Base-by-base conservation (phyloP, 2,888 invertebrate genomes). In the Xylophagus ater region DNA sequence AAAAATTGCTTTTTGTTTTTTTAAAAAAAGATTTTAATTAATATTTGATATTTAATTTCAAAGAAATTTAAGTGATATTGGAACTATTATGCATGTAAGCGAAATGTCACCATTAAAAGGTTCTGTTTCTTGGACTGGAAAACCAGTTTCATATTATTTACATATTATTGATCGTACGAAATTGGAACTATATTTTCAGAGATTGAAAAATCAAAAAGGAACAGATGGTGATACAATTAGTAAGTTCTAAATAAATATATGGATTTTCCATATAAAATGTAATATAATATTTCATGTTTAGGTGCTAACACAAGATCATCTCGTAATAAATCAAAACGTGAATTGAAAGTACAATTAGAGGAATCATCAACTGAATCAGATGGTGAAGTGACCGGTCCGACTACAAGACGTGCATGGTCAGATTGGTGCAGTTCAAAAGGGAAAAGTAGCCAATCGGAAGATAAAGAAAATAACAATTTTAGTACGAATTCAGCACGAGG, bases 81-180 rank as follows among this genome's bases (percentile, higher is more conserved):
- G 96, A 49, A 92, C 96, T 47, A 97, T 99, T 57, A 93, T 98
- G 89, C 92, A 94, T 65, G 93, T 98, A 28, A 84, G 84, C 49
- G 94, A 96, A 69, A 84, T 98, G 79, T 84, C 90, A 47, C 93
- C 96, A 13, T 69, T 94, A 47, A 79, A 84, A 58, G 93, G 93
- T 49, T 93, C 93, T 9, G 97, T 97, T 44, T 97, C 97, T 13
- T 98, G 98, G 98, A 99, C 98, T 44, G 92, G 92, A 49, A 96
- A 93, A 66, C 90, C 96, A 36, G 97, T 98, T 55, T 90, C 93
- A 48, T 99, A 98, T 73, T 99, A 90, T 71, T 75, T 97, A 54
- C 98, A 99, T 69, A 82, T 87, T 55, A 94, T 98, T 62, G 97
- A 99, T 74, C 80, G 94, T 62, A 92, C 92, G 53, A 93, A 90